Base-by-base conservation (phyloP, 2,797 vertebrate species). In the Galaxias olidus region DNA sequence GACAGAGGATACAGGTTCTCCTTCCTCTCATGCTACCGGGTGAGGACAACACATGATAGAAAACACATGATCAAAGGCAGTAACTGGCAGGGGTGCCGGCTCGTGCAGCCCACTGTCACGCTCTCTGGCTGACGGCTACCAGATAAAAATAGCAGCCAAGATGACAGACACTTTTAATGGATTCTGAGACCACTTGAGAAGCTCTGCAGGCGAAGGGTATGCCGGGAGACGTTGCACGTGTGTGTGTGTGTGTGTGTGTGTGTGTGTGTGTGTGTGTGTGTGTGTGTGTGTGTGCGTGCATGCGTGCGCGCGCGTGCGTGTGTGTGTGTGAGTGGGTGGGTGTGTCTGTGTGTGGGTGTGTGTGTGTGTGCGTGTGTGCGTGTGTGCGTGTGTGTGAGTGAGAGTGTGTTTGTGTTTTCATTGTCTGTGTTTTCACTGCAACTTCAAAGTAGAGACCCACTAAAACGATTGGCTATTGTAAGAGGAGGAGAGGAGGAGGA, bases 201-300 rank as follows among this genome's bases (percentile, higher is more conserved):
- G 30, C 30, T 30, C 6, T 30, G 30, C 30, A 30, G 30, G 30
- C 30, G 2, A 30, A 30, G 30, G 30, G 30, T 55, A 46, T 75
- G 15, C 58, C 69, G 66, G 30, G 69, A 60, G 68, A 47, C 14
- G 10, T 41, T 18, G 44, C 59, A 69, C 66, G 45, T 53, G 1
- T 40, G 19, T 10, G 52, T 45, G 45, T 51, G 8, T 61, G 40
- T 19, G 17, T 60, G 64, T 20, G 42, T n/a, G 4, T 65, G 17
- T 43, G 13, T 18, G 60, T 43, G 44, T 54, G 52, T 54, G 20
- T 55, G 53, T 55, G 53, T 49, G 20, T 51, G 30, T 61, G 48
- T 62, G 48, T 10, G 18, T 43, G 40, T 15, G 40, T 44, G 17
- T 62, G 45, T 47, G 45, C 9, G 45, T 47, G 44, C 11, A 11